A percentile compares a stretch with the other conserved stretches of the same genome.
Conservation (phyloP, 2,113 vertebrate genomes). For the Leptocoma aspasia region DNA sequence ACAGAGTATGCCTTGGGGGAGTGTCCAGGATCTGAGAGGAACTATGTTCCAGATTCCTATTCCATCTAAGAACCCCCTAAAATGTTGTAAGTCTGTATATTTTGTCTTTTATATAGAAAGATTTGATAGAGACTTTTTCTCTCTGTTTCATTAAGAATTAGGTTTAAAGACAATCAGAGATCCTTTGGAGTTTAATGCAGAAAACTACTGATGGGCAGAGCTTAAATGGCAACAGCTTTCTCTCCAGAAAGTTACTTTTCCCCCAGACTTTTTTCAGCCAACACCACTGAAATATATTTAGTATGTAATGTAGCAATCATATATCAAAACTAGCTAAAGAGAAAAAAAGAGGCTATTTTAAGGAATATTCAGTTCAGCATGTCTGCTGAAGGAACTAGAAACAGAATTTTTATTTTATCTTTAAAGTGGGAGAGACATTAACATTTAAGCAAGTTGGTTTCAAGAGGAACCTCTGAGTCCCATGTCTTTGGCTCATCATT, state of each 20-base stretch:
- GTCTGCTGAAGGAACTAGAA: background rate
- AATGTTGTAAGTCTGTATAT: background rate
- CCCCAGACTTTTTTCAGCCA: background rate
- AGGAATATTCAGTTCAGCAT: background rate
- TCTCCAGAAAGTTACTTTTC: background rate
- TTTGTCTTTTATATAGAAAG: accelerated
- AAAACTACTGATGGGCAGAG: background rate
- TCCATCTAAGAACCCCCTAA: background rate
- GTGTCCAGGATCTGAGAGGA: background rate
- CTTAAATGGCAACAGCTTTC: background rate
- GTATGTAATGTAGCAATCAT: background rate
- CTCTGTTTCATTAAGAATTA: background rate
- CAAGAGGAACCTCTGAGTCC: slow-evolving; percentile 51
- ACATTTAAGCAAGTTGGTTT: slow-evolving; percentile 55
- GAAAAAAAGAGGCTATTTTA: background rate
- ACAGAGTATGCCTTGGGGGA: accelerated
- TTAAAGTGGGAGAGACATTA: background rate
- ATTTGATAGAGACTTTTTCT: background rate
- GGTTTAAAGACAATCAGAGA: background rate
- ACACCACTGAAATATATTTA: background rate
- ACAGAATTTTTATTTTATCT: background rate
- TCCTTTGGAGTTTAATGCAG: background rate
- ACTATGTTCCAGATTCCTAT: background rate
- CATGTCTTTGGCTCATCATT: slow-evolving; percentile 52
- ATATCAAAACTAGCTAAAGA: background rate